Percentiles rank a stretch among this genome's conserved stretches.
Evolutionary conservation across 2,888 invertebrate species (phyloP).

Genomic region (Cerceris ruficornis): DNA sequence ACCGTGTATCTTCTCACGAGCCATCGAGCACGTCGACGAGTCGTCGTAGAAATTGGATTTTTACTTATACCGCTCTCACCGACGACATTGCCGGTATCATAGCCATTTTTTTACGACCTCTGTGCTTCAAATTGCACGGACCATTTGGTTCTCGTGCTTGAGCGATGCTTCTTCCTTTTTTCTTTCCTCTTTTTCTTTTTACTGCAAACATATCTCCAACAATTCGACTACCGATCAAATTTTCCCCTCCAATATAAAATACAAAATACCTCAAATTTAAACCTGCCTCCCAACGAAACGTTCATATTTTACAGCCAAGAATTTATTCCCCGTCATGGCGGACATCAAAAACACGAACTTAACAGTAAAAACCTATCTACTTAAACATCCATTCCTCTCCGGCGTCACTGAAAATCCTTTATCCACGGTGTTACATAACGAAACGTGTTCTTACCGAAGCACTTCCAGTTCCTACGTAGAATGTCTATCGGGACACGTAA

Average conservation of each 20-base stretch:
- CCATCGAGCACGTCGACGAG: conserved; percentile 57
- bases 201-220: background rate
- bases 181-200: background rate
- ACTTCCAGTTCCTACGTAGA: conserved; percentile 4
- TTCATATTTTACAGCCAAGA: background rate
- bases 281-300: background rate
- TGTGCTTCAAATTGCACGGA: conserved; percentile 44
- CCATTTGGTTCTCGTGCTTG: conserved; percentile 41
- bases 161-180: background rate
- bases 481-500: conserved; percentile 41
- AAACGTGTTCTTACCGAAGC: background rate
- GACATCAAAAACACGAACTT: no score
- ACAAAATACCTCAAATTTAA: no score
- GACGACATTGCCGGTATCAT: conserved; percentile 8
- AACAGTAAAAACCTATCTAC: background rate
- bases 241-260: background rate
- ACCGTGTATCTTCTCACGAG: conserved; percentile 47
- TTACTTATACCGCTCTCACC: conserved; percentile 39
- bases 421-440: conserved; percentile 27
- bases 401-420: conserved; percentile 8
- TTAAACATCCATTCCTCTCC: background rate
- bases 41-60: conserved; percentile 61
- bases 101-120: conserved; percentile 35
- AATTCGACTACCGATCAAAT: background rate
- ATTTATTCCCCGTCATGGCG: background rate